A percentile compares a stretch with the other conserved stretches of the same genome.
Conservation (phyloP, 1,140 invertebrate genomes). For the Lucilia cuprina region DNA sequence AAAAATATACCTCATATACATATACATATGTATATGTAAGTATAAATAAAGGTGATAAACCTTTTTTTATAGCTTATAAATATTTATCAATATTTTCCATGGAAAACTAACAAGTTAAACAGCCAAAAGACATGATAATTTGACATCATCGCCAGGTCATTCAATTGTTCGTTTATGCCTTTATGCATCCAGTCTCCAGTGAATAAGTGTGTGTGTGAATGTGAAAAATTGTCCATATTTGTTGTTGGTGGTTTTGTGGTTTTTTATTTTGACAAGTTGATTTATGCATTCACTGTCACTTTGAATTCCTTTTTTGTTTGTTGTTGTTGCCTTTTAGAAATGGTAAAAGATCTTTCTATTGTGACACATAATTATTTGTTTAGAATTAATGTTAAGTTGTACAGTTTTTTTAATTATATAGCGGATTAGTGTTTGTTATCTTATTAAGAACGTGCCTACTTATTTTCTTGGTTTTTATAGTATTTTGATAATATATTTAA, state of each 20-base stretch:
- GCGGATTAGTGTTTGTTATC: background rate
- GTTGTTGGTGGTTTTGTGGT: no score
- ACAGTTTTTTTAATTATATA: background rate
- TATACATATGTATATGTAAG: background rate
- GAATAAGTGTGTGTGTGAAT: no score
- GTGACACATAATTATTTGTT: background rate
- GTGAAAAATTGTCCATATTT: no score
- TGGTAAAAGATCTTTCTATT: background rate
- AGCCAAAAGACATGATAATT: background rate
- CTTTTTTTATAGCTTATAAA: conserved; percentile 6
- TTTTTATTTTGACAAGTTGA: background rate
- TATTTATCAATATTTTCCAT: background rate
- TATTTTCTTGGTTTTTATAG: no score
- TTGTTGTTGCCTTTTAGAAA: background rate
- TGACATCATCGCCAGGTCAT: background rate
- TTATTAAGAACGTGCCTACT: background rate
- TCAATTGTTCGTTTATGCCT: background rate
- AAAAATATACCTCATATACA: background rate
- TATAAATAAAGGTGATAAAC: conserved; percentile 2
- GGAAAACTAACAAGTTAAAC: background rate
- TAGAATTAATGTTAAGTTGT: background rate
- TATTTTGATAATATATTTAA: no score
- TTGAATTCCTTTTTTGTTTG: background rate
- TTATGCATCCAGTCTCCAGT: no score
- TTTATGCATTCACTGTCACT: background rate